phyloP scores from a whole-genome alignment of 2,113 vertebrate species.

The Myiagra hebetior region DNA sequence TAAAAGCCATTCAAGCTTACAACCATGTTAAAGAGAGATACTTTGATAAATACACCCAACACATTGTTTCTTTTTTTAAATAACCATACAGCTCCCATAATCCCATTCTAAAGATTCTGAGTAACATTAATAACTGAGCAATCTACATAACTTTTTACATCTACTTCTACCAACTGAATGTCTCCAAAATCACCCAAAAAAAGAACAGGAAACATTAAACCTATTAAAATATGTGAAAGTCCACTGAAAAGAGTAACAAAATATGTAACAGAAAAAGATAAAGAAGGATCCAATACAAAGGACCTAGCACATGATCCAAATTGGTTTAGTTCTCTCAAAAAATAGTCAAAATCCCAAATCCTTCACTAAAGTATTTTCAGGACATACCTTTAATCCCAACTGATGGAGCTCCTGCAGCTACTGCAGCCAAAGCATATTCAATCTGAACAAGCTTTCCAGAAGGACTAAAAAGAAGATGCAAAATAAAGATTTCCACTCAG shows the following conservation, averaged over 20 bases:
- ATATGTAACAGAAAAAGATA: background rate
- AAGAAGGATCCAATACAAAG: background rate
- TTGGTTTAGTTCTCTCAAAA: background rate
- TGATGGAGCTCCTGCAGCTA: conserved; percentile 95
- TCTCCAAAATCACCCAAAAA: background rate
- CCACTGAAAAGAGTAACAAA: background rate
- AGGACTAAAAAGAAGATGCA: conserved; percentile 75
- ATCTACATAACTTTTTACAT: background rate
- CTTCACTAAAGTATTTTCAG: background rate
- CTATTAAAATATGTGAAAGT: background rate
- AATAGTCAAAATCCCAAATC: background rate
- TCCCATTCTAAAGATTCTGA: background rate
- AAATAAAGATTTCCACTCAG: background rate
- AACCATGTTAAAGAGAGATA: background rate
- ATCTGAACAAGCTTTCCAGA: conserved; percentile 99
- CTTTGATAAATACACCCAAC: background rate
- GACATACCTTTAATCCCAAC: conserved; percentile 96
- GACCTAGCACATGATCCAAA: background rate
- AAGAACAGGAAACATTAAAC: background rate
- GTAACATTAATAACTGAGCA: background rate
- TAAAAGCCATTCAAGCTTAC: background rate
- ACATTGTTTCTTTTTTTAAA: background rate
- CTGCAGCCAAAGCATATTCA: conserved; percentile 97
- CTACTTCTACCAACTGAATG: background rate
- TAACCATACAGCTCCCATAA: background rate